phyloP scores from a whole-genome alignment of 2,797 vertebrate genomes.

The Lepus townsendii region DNA sequence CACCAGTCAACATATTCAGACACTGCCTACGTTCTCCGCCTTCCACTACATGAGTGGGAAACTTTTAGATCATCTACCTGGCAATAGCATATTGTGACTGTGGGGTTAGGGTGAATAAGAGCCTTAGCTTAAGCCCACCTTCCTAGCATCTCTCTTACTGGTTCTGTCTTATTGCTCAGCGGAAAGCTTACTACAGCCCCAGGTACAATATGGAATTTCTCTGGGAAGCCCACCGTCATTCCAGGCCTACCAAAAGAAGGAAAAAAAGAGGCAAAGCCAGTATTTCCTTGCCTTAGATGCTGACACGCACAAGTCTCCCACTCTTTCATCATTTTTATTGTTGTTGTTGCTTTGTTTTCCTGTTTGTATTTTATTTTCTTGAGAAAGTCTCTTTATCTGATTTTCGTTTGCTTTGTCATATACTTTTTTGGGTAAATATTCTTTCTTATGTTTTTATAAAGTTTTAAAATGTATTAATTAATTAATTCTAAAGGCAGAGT shows the following conservation, averaged over 20 bases:
- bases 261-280: neutral
- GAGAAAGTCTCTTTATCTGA: neutral
- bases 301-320: neutral
- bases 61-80: neutral
- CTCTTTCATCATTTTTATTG: neutral
- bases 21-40: neutral
- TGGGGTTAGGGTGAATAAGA: neutral
- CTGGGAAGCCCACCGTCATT: neutral
- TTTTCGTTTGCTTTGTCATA: neutral
- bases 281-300: neutral
- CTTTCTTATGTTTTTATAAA: neutral
- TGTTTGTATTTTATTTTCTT: conserved; percentile 41
- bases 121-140: neutral
- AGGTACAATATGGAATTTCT: neutral
- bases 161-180: neutral
- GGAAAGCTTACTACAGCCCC: neutral
- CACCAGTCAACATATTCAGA: neutral
- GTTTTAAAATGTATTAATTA: no score
- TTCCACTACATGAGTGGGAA: neutral
- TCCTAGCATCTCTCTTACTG: neutral
- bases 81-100: neutral
- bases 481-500: no score
- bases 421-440: neutral
- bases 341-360: neutral
- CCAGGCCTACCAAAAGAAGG: neutral